Percentiles rank a stretch among this genome's conserved stretches.
Evolutionary conservation across 2,797 vertebrate genomes (phyloP).

Genomic region (Sebastes vulpes): DNA sequence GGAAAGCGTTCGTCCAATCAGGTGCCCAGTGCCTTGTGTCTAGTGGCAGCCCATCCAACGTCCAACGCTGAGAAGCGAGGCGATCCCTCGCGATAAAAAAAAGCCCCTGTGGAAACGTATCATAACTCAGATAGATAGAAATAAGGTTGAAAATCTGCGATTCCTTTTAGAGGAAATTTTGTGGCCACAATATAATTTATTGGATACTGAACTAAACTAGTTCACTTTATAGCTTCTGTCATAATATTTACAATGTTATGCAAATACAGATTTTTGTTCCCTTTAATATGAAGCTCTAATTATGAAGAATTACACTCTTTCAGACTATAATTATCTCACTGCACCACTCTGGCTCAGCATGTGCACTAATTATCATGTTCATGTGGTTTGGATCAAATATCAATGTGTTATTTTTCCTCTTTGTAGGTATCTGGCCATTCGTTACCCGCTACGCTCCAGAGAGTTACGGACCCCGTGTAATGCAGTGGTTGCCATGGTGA

Average conservation of each 20-base stretch:
- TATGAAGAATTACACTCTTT: not conserved
- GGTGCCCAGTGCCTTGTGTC: too few species aligned
- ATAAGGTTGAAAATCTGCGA: too few species aligned
- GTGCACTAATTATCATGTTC: not conserved
- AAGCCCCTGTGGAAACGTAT: too few species aligned
- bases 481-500: constrained; percentile 88
- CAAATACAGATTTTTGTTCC: not conserved
- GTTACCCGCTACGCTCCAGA: constrained; percentile 89
- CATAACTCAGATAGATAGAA: too few species aligned
- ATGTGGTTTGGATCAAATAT: not conserved
- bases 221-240: not conserved
- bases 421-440: constrained; percentile 90
- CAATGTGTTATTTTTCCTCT: not conserved
- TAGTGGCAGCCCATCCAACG: too few species aligned
- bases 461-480: constrained; percentile 90
- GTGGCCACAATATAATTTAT: not conserved
- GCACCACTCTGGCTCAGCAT: not conserved
- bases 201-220: not conserved
- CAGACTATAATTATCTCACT: not conserved
- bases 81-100: too few species aligned
- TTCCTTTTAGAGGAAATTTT: not conserved
- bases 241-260: not conserved
- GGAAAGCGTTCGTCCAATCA: too few species aligned
- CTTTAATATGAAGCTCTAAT: not conserved
- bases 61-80: too few species aligned